Base-by-base conservation (phyloP, 2,797 vertebrate species). In the Buceros bicornis region DNA sequence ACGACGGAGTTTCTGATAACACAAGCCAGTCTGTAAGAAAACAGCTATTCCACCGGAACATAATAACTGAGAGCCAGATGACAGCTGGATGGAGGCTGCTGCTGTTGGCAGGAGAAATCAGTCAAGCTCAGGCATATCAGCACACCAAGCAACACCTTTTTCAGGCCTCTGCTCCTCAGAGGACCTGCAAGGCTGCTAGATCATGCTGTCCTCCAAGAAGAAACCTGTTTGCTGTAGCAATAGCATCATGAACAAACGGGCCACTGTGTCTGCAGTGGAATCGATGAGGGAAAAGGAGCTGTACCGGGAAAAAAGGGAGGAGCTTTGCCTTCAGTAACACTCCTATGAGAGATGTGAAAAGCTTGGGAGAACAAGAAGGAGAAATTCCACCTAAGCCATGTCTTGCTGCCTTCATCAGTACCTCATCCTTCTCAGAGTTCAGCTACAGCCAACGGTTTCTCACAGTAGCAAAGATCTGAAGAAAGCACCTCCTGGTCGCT, bases 221-320 rank as follows among this genome's bases (percentile, higher is more conserved):
- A 51, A 82, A 35, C 28, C 61, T 6, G 9, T 21, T 64, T 0
- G 72, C 42, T 31, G 10, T 0, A 8, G 65, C 10, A 51, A 62
- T 1, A 47, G 40, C 16, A 45, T 15, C 71, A 13, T 0, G 8
- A 73, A 21, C 16, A 42, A 79, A 42, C 0, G 3, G 29, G 37
- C 10, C 29, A 2, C 1, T 11, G 20, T 2, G 2, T 43, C 42
- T 19, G 6, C 0, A 18, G 28, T 0, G 5, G 26, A 85, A 57
- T 4, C 2, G 3, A 42, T 18, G 56, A 67, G 28, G 54, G 54
- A 35, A 26, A 15, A 50, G 15, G 11, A 35, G 56, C 64, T 5
- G 11, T 26, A 17, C 51, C 26, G 29, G 28, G 33, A 20, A 48
- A 31, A 66, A 16, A 61, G 29, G 12, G 1, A 37, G 50, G 77